Evolutionary conservation across 2,888 invertebrate genomes (phyloP), one percentile per base, ranked within the genome.

Genomic region (Platycnemis pennipes): DNA sequence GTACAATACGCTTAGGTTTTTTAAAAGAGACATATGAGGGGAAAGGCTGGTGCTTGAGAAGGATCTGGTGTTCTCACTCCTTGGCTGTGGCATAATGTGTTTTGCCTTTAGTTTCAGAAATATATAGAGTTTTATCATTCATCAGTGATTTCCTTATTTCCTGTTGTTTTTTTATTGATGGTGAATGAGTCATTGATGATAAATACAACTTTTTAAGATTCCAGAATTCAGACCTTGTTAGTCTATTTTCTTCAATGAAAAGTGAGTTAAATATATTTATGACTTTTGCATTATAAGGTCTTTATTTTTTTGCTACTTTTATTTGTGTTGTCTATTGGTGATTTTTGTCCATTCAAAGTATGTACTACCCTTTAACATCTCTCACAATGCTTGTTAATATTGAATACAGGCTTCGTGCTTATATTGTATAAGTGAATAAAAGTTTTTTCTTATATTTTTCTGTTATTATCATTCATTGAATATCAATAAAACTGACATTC

Each of bases 1-100:
- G 31, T 77, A 77, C 77, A 77, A 77, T 37, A 77, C 37, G 77
- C 77, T 77, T 77, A 77, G 37, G 31, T 77, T 77, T 77, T 77
- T 77, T 77, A 77, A 77, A 37, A 77, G 77, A 77, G 31, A 11
- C 13, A 37, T 37, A 77, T 77, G 37, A 77, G 37, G 37, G 77
- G 77, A 77, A 69, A 77, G n/a, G 77, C 37, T 77, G 77, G 77
- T 77, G 77, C 77, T 77, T 37, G 31, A 26, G 77, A 77, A 37
- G 37, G 77, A 77, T 77, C 13, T 11, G 37, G 77, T 77, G 77
- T 77, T 77, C 77, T 77, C 77, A 77, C 22, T 77, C 2, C 37
- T 77, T 31, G 77, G 77, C 77, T 77, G 77, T 77, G 77, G 77
- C 31, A 37, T 4, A 77, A 77, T 37, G 37, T 77, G 31, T 31